These are phyloP conservation scores for Brachypalpus laphriformis DNA, from an alignment of 2,888 invertebrate species.

Conservation along the genomic window DNA sequence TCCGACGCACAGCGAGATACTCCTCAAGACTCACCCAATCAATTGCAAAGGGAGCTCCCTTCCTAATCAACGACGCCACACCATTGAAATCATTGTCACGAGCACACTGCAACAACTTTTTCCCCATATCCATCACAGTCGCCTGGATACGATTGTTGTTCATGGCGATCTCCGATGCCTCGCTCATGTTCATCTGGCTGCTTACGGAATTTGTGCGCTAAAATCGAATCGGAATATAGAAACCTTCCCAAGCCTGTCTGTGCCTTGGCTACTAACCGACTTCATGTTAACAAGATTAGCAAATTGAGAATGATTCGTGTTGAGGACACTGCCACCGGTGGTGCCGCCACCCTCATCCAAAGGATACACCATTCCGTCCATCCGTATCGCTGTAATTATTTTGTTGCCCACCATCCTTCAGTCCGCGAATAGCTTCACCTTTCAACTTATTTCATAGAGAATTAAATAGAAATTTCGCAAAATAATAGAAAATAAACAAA, in stretches of 20 bases:
- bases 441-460: conserved; percentile 1
- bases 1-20: no score
- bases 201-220: conserved; percentile 34
- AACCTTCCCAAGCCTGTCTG: background rate
- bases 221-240: background rate
- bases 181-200: conserved; percentile 22
- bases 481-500: conserved; percentile 70
- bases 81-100: conserved; percentile 90
- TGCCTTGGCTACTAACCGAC: conserved; percentile 14
- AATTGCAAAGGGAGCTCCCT: conserved; percentile 95
- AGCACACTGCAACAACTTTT: conserved; percentile 90
- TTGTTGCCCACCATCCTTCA: conserved; percentile 76
- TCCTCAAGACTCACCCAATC: conserved; percentile 89
- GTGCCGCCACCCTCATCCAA: conserved; percentile 69
- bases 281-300: conserved; percentile 42
- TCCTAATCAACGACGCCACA: conserved; percentile 90
- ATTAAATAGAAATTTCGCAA: conserved; percentile 57
- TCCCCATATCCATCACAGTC: conserved; percentile 90
- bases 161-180: conserved; percentile 33
- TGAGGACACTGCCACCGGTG: conserved; percentile 45
- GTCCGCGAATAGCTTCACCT: background rate
- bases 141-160: conserved; percentile 66
- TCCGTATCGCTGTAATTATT: conserved; percentile 80
- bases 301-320: conserved; percentile 33
- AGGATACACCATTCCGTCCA: conserved; percentile 80